These are phyloP conservation scores for Butorides virescens DNA, from an alignment of 2,113 vertebrate species.

Conservation along the genomic window DNA sequence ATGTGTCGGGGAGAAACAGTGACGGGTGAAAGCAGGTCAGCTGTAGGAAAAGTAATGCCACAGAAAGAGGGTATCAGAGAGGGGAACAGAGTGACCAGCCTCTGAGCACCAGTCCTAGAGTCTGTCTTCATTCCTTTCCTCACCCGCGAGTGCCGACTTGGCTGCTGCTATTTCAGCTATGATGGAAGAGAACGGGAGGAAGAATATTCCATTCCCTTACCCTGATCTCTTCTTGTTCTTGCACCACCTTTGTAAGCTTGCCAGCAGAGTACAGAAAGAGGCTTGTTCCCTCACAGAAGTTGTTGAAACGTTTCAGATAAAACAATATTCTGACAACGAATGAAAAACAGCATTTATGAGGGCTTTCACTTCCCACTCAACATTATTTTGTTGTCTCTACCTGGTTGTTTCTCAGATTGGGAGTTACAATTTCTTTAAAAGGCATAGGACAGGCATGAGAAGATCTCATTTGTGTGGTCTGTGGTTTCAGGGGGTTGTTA, in stretches of 20 bases:
- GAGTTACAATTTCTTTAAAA: background rate
- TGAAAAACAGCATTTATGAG: background rate
- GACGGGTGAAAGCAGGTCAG: background rate
- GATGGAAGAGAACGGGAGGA: background rate
- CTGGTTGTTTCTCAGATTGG: background rate
- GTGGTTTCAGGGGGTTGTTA: background rate
- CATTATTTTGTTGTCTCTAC: background rate
- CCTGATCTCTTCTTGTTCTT: background rate
- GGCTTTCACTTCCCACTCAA: background rate
- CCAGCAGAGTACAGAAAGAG: background rate
- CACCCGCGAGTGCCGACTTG: fast-evolving
- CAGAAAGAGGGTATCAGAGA: background rate
- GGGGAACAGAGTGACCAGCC: background rate
- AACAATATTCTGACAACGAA: background rate
- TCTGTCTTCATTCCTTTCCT: background rate
- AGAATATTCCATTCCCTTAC: background rate
- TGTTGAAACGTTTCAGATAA: background rate
- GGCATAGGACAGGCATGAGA: background rate
- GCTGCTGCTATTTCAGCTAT: background rate
- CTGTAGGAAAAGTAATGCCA: background rate
- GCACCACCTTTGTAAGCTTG: background rate
- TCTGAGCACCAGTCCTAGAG: background rate
- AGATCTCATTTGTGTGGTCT: background rate
- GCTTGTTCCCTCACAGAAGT: background rate
- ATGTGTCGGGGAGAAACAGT: fast-evolving